These are phyloP conservation scores for Epicauta chinensis DNA, from an alignment of 1,140 invertebrate species.

Conservation along the genomic window DNA sequence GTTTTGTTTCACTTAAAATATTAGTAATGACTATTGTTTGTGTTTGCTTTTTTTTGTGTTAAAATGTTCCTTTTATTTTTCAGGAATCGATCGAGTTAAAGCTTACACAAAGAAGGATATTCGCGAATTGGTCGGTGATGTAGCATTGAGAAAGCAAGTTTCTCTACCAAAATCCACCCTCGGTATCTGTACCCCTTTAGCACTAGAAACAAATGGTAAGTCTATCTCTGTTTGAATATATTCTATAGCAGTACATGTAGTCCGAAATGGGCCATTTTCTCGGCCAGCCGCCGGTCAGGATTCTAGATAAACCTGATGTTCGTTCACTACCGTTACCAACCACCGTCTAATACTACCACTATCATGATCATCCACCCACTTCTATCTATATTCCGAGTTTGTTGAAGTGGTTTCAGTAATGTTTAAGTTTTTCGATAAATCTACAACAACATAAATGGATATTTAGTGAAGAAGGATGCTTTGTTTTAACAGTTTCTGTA, in stretches of 20 bases:
- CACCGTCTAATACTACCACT: too few relatives aligned
- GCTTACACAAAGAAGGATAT: slow-evolving; percentile 75
- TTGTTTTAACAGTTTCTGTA: slow-evolving; percentile 5
- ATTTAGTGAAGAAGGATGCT: slow-evolving; percentile 20
- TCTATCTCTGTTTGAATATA: slow-evolving; percentile 20
- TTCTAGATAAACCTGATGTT: slow-evolving; percentile 27
- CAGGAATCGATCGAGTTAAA: slow-evolving; percentile 62
- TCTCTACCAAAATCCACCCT: slow-evolving; percentile 65
- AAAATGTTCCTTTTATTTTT: too few relatives aligned
- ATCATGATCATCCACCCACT: too few relatives aligned
- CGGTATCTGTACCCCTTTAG: slow-evolving; percentile 72
- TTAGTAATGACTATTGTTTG: too few relatives aligned
- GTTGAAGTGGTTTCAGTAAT: neutral
- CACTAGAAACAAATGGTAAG: slow-evolving; percentile 75
- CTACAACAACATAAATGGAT: slow-evolving; percentile 25
- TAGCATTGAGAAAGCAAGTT: slow-evolving; percentile 61
- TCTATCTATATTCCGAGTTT: too few relatives aligned
- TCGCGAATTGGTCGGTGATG: slow-evolving; percentile 57
- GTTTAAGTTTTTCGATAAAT: slow-evolving; percentile 1
- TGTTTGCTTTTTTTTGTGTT: too few relatives aligned
- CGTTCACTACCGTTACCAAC: slow-evolving; percentile 4
- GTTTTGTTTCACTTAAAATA: too few relatives aligned
- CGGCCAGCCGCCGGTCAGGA: slow-evolving; percentile 21
- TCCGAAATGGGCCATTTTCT: slow-evolving; percentile 23
- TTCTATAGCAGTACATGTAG: slow-evolving; percentile 16